phyloP scores from a whole-genome alignment of 1,140 invertebrate genomes.

The Trachymyrmex cornetzi region DNA sequence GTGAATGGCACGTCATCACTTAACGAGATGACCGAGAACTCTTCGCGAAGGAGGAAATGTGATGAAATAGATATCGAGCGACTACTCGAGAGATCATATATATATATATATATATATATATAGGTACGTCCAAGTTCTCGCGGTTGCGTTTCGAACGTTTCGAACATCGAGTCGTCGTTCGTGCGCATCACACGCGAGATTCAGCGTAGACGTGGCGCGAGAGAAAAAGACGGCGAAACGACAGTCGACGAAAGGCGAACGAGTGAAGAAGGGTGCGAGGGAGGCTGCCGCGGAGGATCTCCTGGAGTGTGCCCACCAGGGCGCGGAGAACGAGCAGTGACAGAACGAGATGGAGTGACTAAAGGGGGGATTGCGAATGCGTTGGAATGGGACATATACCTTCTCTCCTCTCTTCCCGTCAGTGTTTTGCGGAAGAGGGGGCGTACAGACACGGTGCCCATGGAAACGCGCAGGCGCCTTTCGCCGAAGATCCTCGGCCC shows the following conservation, averaged over 20 bases:
- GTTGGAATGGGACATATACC: constrained; percentile 78
- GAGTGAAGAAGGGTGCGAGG: constrained; percentile 39
- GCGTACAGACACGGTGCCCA: constrained; percentile 83
- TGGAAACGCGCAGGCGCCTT: constrained; percentile 84
- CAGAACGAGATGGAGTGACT: constrained; percentile 82
- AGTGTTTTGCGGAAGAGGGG: constrained; percentile 75
- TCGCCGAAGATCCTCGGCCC: constrained; percentile 74
- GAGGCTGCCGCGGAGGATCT: constrained; percentile 45
- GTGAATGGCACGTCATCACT: not conserved
- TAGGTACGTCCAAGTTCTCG: not conserved
- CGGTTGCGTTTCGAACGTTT: constrained; percentile 46
- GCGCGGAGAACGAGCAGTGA: constrained; percentile 74
- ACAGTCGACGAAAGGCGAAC: constrained; percentile 14
- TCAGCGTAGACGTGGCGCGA: constrained; percentile 48
- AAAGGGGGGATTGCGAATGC: constrained; percentile 72
- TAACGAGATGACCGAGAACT: not conserved
- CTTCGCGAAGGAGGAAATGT: not conserved
- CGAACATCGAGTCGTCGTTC: constrained; percentile 31
- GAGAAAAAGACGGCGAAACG: constrained; percentile 40
- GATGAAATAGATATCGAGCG: not conserved
- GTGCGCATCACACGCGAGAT: constrained; percentile 45
- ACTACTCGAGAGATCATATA: not conserved
- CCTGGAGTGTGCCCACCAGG: constrained; percentile 64
- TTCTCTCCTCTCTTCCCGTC: constrained; percentile 62
- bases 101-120: no score